Percentiles rank a stretch among this genome's conserved stretches.
These are phyloP conservation scores for Brienomyrus longianalis DNA, from an alignment of 2,113 vertebrate species.

Conservation along the genomic window DNA sequence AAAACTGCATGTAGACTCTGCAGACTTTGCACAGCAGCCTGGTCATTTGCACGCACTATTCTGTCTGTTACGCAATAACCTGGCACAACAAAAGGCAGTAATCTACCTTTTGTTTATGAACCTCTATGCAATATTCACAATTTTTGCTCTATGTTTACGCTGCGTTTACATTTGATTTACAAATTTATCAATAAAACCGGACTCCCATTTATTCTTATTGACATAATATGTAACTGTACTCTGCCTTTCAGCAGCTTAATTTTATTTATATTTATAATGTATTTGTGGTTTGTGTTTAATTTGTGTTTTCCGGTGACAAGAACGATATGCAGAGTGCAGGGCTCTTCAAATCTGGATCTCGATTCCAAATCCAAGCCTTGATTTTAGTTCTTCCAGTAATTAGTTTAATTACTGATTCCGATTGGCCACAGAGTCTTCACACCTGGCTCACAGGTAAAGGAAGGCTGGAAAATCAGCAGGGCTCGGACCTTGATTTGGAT, in stretches of 20 bases:
- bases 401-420: no score
- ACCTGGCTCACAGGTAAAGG: no score
- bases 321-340: neutral
- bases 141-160: neutral
- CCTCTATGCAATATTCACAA: neutral
- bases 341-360: no score
- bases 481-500: no score
- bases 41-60: neutral
- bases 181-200: neutral
- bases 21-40: neutral
- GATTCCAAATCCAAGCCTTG: no score
- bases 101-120: neutral
- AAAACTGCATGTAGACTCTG: neutral
- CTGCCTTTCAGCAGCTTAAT: neutral
- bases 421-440: no score
- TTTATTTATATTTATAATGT: neutral
- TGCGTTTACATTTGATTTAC: neutral
- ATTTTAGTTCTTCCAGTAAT: no score
- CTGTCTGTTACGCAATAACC: neutral
- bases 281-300: neutral
- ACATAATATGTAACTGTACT: neutral
- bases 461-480: no score
- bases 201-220: neutral
- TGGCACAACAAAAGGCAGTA: neutral
- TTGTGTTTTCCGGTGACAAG: neutral